Evolutionary conservation across 2,797 vertebrate species (phyloP).

Genomic region (Ciconia nigra): DNA sequence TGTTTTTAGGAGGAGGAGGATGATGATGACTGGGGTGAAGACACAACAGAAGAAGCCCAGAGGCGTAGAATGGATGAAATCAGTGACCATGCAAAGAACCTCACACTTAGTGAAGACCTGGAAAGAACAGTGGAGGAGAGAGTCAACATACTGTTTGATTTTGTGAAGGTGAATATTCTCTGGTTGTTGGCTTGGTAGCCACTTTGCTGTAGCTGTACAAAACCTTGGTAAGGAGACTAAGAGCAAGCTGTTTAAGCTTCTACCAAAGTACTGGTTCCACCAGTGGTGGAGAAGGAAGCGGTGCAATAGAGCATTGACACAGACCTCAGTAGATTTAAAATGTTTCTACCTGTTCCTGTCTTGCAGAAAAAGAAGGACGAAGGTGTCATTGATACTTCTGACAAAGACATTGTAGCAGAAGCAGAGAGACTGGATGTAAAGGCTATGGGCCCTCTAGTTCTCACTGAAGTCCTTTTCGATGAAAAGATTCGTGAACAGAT

Average conservation of each 20-base stretch:
- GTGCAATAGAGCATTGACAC: accelerated
- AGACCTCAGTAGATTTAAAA: background rate
- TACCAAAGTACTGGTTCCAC: accelerated
- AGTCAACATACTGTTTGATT: conserved; percentile 96
- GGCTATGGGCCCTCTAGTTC: conserved; percentile 93
- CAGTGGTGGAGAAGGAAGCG: accelerated
- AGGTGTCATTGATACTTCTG: conserved; percentile 84
- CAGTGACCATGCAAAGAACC: conserved; percentile 95
- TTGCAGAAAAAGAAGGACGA: conserved; percentile 92
- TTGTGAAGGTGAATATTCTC: conserved; percentile 86
- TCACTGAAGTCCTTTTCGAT: conserved; percentile 94
- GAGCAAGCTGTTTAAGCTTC: background rate
- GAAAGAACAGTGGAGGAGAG: conserved; percentile 94
- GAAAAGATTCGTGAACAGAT: conserved; percentile 96
- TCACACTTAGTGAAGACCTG: conserved; percentile 94
- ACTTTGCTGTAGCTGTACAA: background rate
- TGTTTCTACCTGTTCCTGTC: accelerated
- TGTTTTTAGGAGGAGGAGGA: conserved; percentile 81
- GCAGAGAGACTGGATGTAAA: conserved; percentile 95
- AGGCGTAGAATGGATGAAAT: conserved; percentile 98
- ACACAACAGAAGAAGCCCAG: conserved; percentile 96
- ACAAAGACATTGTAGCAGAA: conserved; percentile 95
- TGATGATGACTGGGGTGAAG: conserved; percentile 98
- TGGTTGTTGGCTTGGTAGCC: background rate
- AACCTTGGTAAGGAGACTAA: background rate